Evolutionary conservation across 2,888 invertebrate genomes (phyloP).

Genomic region (Andrena bucephala): DNA sequence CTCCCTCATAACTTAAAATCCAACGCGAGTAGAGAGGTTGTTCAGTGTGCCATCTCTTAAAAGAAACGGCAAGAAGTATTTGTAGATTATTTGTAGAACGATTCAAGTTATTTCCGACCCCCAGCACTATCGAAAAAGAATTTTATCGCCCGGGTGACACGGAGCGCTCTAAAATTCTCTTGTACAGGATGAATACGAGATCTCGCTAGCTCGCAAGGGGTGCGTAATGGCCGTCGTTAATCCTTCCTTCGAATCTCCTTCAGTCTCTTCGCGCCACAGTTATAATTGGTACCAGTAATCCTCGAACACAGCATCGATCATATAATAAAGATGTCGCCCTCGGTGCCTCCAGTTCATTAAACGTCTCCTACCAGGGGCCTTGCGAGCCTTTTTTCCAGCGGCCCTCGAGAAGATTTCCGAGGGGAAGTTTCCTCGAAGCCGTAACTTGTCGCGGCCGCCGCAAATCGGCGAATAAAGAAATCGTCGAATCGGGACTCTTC

Average conservation of each 20-base stretch:
- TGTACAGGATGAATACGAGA: background rate
- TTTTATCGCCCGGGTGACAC: too few relatives aligned
- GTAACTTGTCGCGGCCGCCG: constrained; percentile 28
- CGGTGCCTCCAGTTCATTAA: constrained; percentile 39
- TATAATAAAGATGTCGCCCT: constrained; percentile 52
- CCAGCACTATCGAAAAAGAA: too few relatives aligned
- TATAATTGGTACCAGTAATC: constrained; percentile 47
- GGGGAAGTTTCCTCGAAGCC: constrained; percentile 1
- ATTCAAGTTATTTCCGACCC: too few relatives aligned
- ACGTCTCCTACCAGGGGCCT: background rate
- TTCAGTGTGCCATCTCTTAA: too few relatives aligned
- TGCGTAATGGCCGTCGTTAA: constrained; percentile 16
- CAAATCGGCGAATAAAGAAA: constrained; percentile 71
- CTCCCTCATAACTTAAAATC: too few relatives aligned
- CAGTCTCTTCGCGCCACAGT: constrained; percentile 22
- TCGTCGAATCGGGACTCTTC: constrained; percentile 67
- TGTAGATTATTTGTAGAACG: too few relatives aligned
- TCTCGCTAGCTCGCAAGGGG: background rate
- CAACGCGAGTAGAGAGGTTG: too few relatives aligned
- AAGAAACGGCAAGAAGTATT: too few relatives aligned
- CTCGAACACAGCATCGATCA: constrained; percentile 34
- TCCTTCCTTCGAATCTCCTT: constrained; percentile 24
- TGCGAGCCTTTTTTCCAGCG: background rate
- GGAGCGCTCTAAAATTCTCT: background rate
- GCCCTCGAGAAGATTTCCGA: constrained; percentile 4